Conservation (phyloP, 2,113 vertebrate genomes). For the Crotalus viridis region DNA sequence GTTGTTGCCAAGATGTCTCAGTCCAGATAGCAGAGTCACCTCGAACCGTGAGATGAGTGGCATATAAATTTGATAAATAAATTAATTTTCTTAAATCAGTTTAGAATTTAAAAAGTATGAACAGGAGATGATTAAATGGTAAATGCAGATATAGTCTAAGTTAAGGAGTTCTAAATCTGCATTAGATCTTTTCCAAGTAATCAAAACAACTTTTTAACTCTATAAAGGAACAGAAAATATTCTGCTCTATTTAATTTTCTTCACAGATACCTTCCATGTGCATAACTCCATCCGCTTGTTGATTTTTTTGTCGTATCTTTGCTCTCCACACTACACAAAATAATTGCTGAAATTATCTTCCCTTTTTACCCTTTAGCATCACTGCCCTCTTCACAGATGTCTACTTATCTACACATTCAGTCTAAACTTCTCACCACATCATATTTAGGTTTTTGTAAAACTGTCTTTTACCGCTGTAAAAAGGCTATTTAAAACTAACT, state of each 20-base stretch:
- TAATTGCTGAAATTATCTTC: conserved; percentile 10
- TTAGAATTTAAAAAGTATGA: background rate
- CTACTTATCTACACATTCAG: background rate
- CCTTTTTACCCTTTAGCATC: background rate
- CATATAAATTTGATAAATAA: no score
- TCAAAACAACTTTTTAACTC: background rate
- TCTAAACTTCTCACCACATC: background rate
- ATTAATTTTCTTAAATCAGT: background rate
- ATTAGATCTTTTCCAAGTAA: background rate
- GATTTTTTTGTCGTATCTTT: background rate
- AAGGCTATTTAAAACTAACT: background rate
- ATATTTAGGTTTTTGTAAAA: background rate
- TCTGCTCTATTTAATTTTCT: background rate
- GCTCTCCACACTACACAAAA: background rate
- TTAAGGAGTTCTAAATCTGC: background rate
- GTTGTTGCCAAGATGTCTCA: background rate
- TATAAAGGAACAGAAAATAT: background rate
- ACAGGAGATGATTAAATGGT: background rate
- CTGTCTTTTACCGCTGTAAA: background rate
- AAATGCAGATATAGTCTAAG: background rate
- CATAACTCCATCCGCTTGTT: background rate
- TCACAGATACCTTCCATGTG: background rate
- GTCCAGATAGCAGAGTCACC: background rate
- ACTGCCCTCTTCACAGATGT: background rate
- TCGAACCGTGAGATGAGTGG: no score